Base-by-base conservation (phyloP, 2,113 vertebrate genomes). In the Coptodon bakossiorum region DNA sequence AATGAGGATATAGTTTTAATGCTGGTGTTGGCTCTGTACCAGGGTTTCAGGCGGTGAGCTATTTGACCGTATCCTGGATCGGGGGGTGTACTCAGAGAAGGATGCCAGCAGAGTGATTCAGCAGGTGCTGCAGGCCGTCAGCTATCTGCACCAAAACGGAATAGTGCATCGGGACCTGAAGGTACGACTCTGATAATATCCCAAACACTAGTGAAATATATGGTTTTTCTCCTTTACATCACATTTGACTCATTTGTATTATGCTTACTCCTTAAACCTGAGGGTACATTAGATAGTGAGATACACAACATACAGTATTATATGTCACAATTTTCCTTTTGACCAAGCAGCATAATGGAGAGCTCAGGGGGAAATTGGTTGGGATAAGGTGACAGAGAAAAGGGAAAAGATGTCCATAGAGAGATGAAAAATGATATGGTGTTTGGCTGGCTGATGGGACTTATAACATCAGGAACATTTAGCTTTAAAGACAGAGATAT, bases 31-130 rank as follows among this genome's bases (percentile, higher is more conserved):
- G 63, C 4, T 27, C 5, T 7, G 11, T 4, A 1, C 1, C 95
- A 99, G 99, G 3, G 98, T 99, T 54, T 97, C 98, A 0, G 99
- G 99, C 2, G 99, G 99, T 1, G 99, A 99, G 95, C 96, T 99
- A 16, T 99, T 99, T 22, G 99, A 99, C 92, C 97, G 98, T 1
- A 99, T 99, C 27, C 91, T 99, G 95, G 98, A 99, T 9, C 96
- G 98, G 1, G 99, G 98, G 0, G 97, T 99, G 40, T 99, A 98
- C 93, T 99, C 99, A 0, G 99, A 99, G 95, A 97, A 97, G 57
- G 98, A 99, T 0, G 99, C 98, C 5, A 99, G 98, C 19, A 83
- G 95, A 68, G 98, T 99, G 89, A 99, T 99, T 93, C 97, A 96
- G 92, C 99, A 99, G 96, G 97, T 99, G 36, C 95, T 99, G 88